Evolutionary conservation across 2,797 vertebrate species (phyloP), one percentile per base, ranked within the genome.

Genomic region (Mormyrops attenuatus): DNA sequence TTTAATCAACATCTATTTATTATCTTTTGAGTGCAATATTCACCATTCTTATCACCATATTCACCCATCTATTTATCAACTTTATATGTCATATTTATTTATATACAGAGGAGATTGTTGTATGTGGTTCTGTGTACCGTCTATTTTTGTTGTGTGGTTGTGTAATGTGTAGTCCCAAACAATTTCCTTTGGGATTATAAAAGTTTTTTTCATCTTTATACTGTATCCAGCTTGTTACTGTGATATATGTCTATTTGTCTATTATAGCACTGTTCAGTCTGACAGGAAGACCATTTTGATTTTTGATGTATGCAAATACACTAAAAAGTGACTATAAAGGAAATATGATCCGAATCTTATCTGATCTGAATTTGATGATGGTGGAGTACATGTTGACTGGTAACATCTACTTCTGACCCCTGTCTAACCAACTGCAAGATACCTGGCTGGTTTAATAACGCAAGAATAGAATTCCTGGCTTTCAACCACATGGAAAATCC

Each of bases 401-500:
- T 47, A 47, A 22, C 41, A 47, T 44, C 6, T 47, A 82, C 38
- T 82, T 44, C 41, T 82, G 41, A 22, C 41, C 47, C 5, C 0
- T 30, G 1, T 47, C 77, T 47, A n/a, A 82, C 20, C 3, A 0
- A 20, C 20, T 47, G 77, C 38, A 47, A 47, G 17, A 47, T 47
- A 47, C 30, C 69, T 73, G 34, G 30, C 69, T 73, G 34, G 34
- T 38, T 73, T 73, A 73, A 38, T 41, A 73, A 17, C 17, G 69
- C 86, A 85, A 87, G 47, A 6, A 63, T 80, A 50, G 82, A 15
- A 85, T 85, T 52, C 11, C 47, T 52, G 82, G 22, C 47, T 52
- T 85, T 50, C 11, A 55, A 77, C 84, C 44, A 50, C 69, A 89
- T 82, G 90, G 52, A 87, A 90, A 90, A 90, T 87, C 84, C 11